Percentiles rank a stretch among this genome's conserved stretches.
These are phyloP conservation scores for Unio delphinus DNA, from an alignment of 2,888 invertebrate genomes.

Conservation along the genomic window DNA sequence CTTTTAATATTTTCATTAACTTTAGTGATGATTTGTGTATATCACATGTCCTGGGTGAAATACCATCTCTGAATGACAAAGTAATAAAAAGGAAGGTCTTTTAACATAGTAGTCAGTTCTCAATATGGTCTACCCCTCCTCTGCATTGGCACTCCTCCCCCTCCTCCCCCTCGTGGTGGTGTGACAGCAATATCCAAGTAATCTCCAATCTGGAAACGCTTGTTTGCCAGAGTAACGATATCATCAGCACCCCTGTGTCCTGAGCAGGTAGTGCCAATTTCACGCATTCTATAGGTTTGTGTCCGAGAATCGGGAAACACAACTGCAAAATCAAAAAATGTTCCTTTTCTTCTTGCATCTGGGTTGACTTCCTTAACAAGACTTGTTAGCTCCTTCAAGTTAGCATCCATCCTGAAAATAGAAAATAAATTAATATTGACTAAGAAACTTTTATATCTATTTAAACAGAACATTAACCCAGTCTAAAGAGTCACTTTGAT, in stretches of 20 bases:
- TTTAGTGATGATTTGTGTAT: no score
- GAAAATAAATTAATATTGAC: not conserved
- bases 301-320: slow-evolving; percentile 71
- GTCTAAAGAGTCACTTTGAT: not conserved
- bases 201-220: slow-evolving; percentile 93
- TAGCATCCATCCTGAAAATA: slow-evolving; percentile 82
- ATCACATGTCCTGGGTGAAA: no score
- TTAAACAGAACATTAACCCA: not conserved
- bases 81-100: no score
- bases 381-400: slow-evolving; percentile 94
- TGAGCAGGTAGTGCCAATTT: slow-evolving; percentile 94
- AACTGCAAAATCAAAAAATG: slow-evolving; percentile 97
- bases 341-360: slow-evolving; percentile 94
- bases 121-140: slow-evolving; percentile 41
- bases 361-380: slow-evolving; percentile 98
- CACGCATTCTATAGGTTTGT: slow-evolving; percentile 81
- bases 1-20: no score
- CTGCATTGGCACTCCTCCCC: slow-evolving; percentile 34
- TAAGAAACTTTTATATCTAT: not conserved
- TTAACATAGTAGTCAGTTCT: not conserved
- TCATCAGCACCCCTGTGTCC: slow-evolving; percentile 94
- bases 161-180: slow-evolving; percentile 54
- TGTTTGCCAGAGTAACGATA: slow-evolving; percentile 84
- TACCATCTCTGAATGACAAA: no score
- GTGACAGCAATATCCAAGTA: slow-evolving; percentile 95